Evolutionary conservation across 1,140 invertebrate species (phyloP).

Genomic region (Drosophila pachea): DNA sequence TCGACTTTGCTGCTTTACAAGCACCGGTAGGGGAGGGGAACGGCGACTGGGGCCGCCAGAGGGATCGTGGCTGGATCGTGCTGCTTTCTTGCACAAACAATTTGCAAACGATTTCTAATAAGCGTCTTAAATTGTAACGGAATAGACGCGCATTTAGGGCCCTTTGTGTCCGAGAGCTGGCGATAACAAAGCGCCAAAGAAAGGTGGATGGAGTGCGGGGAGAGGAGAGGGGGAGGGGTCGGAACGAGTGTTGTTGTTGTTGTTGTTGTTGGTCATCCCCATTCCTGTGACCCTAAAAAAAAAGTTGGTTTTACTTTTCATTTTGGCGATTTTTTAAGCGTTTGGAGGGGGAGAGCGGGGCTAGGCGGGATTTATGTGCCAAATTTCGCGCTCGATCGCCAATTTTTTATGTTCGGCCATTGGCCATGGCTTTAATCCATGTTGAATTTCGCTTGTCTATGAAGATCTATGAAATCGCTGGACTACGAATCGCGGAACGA

Average conservation of each 20-base stretch:
- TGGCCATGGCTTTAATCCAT: slow-evolving; percentile 38
- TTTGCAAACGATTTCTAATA: slow-evolving; percentile 77
- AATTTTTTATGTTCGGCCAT: slow-evolving; percentile 28
- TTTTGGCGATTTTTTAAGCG: slow-evolving; percentile 29
- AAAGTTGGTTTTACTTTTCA: slow-evolving; percentile 1
- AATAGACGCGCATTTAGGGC: slow-evolving; percentile 76
- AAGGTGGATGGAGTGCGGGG: too few species aligned
- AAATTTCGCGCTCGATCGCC: slow-evolving; percentile 64
- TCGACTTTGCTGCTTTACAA: slow-evolving; percentile 31
- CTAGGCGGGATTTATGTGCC: slow-evolving; percentile 39
- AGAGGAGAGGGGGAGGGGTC: too few species aligned
- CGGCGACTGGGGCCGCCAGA: too few species aligned
- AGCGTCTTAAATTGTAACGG: slow-evolving; percentile 77
- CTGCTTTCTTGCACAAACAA: slow-evolving; percentile 72
- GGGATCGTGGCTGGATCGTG: slow-evolving; percentile 47
- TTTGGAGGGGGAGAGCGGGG: too few species aligned
- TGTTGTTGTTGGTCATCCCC: slow-evolving; percentile 38
- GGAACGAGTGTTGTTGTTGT: too few species aligned
- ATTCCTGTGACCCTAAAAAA: slow-evolving; percentile 20
- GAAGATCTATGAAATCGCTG: slow-evolving; percentile 19
- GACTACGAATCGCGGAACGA: too few species aligned
- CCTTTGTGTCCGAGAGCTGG: slow-evolving; percentile 57
- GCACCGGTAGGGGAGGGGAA: slow-evolving; percentile 11
- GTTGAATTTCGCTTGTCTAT: slow-evolving; percentile 30
- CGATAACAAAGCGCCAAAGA: slow-evolving; percentile 54